Evolutionary conservation across 2,888 invertebrate genomes (phyloP).

Genomic region (Temnothorax ravouxi): DNA sequence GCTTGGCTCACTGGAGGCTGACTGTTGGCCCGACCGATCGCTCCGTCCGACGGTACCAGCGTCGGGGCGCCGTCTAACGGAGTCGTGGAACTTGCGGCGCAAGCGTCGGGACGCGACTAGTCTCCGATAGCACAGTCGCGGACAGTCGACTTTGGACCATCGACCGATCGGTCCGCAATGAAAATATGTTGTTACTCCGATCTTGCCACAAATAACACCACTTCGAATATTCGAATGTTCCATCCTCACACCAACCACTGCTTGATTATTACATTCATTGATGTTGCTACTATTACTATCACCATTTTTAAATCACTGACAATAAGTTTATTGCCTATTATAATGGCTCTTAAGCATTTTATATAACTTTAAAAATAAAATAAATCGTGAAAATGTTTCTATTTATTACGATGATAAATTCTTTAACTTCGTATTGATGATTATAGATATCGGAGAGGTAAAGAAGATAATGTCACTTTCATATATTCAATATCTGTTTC

Average conservation of each 20-base stretch:
- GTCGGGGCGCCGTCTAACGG: conserved; percentile 80
- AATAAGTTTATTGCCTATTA: background rate
- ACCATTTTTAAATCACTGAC: background rate
- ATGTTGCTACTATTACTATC: background rate
- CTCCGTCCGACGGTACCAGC: conserved; percentile 78
- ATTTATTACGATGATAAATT: background rate
- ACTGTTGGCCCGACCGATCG: conserved; percentile 80
- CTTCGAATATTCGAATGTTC: background rate
- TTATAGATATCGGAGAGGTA: background rate
- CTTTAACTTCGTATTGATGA: background rate
- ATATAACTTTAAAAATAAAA: background rate
- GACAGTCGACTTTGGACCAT: conserved; percentile 83
- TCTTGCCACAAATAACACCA: background rate
- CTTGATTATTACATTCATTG: background rate
- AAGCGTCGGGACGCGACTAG: conserved; percentile 80
- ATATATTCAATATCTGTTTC: conserved; percentile 14
- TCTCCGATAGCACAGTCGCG: conserved; percentile 65
- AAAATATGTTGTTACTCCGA: conserved; percentile 1
- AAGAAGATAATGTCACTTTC: conserved; percentile 14
- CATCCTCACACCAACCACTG: no score
- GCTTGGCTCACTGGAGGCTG: conserved; percentile 80
- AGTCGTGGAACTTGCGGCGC: conserved; percentile 75
- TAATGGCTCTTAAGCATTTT: background rate
- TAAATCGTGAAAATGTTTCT: background rate
- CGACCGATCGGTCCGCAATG: conserved; percentile 73